phyloP scores from a whole-genome alignment of 2,797 vertebrate species.

The Malurus leucopterus region DNA sequence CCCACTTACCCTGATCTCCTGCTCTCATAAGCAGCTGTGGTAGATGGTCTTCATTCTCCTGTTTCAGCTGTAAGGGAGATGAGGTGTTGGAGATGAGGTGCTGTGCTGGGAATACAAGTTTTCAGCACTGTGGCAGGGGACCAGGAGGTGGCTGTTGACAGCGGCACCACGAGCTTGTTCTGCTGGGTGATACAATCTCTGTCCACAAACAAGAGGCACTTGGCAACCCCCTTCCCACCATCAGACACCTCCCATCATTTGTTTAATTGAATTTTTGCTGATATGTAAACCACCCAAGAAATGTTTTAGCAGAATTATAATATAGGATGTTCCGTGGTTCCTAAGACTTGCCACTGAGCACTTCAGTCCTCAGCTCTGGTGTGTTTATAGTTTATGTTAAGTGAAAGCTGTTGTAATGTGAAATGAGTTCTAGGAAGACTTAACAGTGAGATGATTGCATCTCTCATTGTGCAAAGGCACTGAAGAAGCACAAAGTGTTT shows the following conservation, averaged over 20 bases:
- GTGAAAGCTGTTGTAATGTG: not conserved
- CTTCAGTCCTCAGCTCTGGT: not conserved
- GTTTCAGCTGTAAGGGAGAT: not conserved
- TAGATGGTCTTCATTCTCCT: not conserved
- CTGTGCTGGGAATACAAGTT: not conserved
- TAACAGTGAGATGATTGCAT: not conserved
- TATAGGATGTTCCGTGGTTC: not conserved
- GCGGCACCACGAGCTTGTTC: not conserved
- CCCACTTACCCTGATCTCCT: not conserved
- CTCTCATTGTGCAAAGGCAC: not conserved
- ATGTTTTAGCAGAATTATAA: not conserved
- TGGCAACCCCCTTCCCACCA: not conserved
- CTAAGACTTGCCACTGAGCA: not conserved
- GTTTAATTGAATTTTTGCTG: not conserved
- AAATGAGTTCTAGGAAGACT: not conserved
- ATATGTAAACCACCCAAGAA: not conserved
- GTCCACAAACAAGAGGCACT: not conserved
- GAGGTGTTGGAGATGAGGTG: not conserved
- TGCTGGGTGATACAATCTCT: not conserved
- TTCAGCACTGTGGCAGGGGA: constrained; percentile 8
- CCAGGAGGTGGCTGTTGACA: not conserved
- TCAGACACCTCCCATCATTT: rapidly evolving
- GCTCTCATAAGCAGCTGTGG: not conserved
- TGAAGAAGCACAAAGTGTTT: not conserved
- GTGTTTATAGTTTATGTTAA: not conserved